Evolutionary conservation across 2,888 invertebrate genomes (phyloP).

Genomic region (Pandemis heparana): DNA sequence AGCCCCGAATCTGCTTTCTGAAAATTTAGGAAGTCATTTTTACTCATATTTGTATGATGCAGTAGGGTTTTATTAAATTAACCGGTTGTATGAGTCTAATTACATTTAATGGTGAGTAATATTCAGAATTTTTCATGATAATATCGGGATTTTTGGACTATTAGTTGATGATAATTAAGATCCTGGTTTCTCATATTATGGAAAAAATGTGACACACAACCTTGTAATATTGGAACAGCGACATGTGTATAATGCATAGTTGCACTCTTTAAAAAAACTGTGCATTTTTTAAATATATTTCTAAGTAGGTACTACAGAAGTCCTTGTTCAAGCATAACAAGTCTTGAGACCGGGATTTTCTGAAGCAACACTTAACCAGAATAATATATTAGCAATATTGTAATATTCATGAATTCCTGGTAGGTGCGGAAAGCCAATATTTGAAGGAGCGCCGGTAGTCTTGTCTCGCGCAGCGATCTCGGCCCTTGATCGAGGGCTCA

Average conservation of each 20-base stretch:
- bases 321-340: not conserved
- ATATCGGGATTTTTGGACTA: no score
- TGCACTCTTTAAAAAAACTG: not conserved
- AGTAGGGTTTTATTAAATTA: no score
- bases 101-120: no score
- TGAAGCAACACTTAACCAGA: slow-evolving; percentile 5
- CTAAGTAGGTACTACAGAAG: not conserved
- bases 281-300: not conserved
- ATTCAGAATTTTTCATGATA: no score
- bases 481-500: slow-evolving; percentile 70
- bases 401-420: slow-evolving; percentile 51
- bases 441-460: slow-evolving; percentile 55
- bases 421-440: slow-evolving; percentile 54
- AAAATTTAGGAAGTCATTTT: no score
- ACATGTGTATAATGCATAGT: not conserved
- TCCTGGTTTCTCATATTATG: no score
- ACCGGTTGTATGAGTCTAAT: no score
- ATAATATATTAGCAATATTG: not conserved
- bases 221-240: no score
- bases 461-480: slow-evolving; percentile 63
- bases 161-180: no score
- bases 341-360: not conserved
- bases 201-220: no score
- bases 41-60: no score
- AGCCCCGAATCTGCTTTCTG: no score